phyloP scores from a whole-genome alignment of 2,113 vertebrate species.

The Ictalurus punctatus region DNA sequence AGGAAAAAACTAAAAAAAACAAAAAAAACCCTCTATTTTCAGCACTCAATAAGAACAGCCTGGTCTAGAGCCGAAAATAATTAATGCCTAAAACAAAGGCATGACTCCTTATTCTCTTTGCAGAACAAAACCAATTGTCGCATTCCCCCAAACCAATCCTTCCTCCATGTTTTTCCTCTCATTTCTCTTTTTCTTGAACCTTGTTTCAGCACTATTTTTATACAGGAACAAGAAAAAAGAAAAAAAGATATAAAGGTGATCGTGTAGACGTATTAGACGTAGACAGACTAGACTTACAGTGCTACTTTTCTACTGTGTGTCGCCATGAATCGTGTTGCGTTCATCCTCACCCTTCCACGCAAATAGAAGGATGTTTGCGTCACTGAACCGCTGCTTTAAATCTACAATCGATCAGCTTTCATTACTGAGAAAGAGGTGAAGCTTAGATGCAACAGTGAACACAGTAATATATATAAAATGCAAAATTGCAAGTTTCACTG shows the following conservation, averaged over 20 bases:
- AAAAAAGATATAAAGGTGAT: background rate
- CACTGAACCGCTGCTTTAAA: background rate
- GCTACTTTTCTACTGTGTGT: background rate
- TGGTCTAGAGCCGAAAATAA: background rate
- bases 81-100: background rate
- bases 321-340: too few species aligned
- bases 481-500: slow-evolving; percentile 20
- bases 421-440: background rate
- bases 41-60: background rate
- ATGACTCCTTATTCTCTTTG: background rate
- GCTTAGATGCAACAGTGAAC: background rate
- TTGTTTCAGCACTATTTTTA: background rate
- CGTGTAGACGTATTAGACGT: too few species aligned
- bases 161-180: background rate
- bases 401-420: background rate
- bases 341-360: background rate
- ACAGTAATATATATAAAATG: background rate
- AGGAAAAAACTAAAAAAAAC: background rate
- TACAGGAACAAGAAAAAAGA: background rate
- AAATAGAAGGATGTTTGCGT: background rate
- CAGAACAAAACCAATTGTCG: background rate
- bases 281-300: background rate
- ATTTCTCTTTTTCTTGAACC: background rate
- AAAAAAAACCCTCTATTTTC: background rate
- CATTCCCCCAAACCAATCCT: background rate